Evolutionary conservation across 2,113 vertebrate species (phyloP), one percentile per base, ranked within the genome.

Genomic region (Bostrychus sinensis): DNA sequence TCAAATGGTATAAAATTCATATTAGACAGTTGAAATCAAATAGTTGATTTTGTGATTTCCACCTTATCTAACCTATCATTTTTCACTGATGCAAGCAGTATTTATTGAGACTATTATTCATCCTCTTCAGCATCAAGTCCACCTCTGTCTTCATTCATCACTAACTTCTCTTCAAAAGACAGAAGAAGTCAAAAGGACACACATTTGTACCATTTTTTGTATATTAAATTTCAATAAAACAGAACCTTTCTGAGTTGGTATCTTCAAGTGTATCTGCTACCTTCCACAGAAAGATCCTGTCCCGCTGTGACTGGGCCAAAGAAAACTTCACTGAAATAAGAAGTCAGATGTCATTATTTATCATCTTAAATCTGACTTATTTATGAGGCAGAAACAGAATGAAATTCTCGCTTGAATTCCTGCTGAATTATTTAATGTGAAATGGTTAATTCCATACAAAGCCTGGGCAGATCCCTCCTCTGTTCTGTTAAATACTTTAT

Each of bases 391-490:
- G 86, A 89, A 90, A 89, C 85, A 92, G 88, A 92, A 92, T 85
- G 82, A 85, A 92, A 91, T 90, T 88, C 90, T 89, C 86, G 66
- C 80, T 84, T 88, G 91, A 91, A 89, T 91, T 88, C 81, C 32
- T 82, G 62, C 69, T 92, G 76, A 91, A 93, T 92, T 88, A 92
- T 92, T 93, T 85, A 93, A 78, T 66, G 61, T 73, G 83, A 92
- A 91, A 90, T 90, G 70, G 81, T 92, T 92, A 91, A 93, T 91
- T 90, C 86, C 82, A 91, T 85, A 89, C 88, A 90, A 91, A 88
- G 87, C 84, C 81, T 59, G 65, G 77, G 77, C 82, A 89, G 89
- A 87, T 89, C 86, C 84, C 89, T 90, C 79, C 88, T 91, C 88
- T 90, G 90, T 90, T 91, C 84, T 88, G 85, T 90, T 91, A 73